Conservation (phyloP, 2,797 vertebrate species). For the Enteromius afrohamiltoni region DNA sequence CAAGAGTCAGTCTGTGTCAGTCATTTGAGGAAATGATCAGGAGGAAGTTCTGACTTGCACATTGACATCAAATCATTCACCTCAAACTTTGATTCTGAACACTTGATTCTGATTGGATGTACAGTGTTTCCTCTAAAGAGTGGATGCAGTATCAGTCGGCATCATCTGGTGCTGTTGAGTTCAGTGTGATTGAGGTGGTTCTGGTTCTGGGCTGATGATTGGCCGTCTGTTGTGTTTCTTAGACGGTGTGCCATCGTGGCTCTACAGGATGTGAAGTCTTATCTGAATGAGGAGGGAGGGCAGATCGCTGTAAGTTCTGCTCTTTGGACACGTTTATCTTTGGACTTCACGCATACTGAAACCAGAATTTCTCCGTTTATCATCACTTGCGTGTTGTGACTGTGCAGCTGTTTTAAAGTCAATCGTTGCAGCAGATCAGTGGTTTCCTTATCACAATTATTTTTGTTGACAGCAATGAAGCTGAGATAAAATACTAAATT, state of each 20-base stretch:
- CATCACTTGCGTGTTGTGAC: neutral
- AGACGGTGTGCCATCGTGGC: constrained; percentile 92
- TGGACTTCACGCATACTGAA: neutral
- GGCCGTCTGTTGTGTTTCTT: constrained; percentile 30
- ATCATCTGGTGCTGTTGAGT: neutral
- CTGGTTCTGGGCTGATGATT: neutral
- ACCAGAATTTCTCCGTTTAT: too few relatives aligned
- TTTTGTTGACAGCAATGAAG: neutral
- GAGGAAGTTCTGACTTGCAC: neutral
- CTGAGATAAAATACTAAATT: neutral
- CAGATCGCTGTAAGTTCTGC: constrained; percentile 89
- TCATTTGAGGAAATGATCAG: neutral
- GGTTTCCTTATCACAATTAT: neutral
- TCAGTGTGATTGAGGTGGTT: neutral
- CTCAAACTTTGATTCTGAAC: neutral
- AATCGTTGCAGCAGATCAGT: neutral
- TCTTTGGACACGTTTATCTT: neutral
- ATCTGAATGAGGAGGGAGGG: constrained; percentile 89
- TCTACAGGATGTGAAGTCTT: constrained; percentile 88
- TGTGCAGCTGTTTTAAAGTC: neutral
- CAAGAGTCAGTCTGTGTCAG: neutral
- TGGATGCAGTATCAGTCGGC: neutral
- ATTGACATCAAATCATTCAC: neutral
- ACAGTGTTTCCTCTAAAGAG: neutral
- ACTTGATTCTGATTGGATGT: neutral